A percentile compares a stretch with the other conserved stretches of the same genome.
Evolutionary conservation across 1,140 invertebrate species (phyloP).

Genomic region (Littorina saxatilis): DNA sequence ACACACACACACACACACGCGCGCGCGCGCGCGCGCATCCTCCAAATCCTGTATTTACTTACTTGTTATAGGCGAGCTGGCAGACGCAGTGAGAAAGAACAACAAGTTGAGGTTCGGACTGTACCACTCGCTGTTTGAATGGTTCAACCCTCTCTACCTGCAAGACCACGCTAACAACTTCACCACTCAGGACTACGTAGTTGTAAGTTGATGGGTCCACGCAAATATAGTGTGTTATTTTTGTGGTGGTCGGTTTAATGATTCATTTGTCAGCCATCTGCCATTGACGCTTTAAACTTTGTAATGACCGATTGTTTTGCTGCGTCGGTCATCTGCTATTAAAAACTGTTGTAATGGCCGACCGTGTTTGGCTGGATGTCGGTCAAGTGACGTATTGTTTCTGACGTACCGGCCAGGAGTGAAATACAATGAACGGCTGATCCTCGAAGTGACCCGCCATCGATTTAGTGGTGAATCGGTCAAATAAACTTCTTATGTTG

Average conservation of each 20-base stretch:
- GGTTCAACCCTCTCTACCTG: conserved; percentile 92
- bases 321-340: no score
- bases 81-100: conserved; percentile 71
- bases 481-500: no score
- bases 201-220: conserved; percentile 55
- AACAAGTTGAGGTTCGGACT: conserved; percentile 83
- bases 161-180: conserved; percentile 84
- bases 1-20: background rate
- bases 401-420: no score
- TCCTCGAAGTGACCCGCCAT: no score
- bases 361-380: background rate
- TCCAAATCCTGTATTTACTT: background rate
- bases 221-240: no score
- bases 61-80: conserved; percentile 72
- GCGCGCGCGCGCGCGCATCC: background rate
- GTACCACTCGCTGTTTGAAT: conserved; percentile 94
- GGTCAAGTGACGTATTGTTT: no score
- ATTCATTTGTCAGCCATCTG: no score
- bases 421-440: no score
- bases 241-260: background rate
- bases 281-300: no score
- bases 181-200: conserved; percentile 80
- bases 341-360: no score
- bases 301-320: no score
- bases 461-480: no score